Evolutionary conservation across 1,140 invertebrate genomes (phyloP).

Genomic region (Euglossa dilemma): DNA sequence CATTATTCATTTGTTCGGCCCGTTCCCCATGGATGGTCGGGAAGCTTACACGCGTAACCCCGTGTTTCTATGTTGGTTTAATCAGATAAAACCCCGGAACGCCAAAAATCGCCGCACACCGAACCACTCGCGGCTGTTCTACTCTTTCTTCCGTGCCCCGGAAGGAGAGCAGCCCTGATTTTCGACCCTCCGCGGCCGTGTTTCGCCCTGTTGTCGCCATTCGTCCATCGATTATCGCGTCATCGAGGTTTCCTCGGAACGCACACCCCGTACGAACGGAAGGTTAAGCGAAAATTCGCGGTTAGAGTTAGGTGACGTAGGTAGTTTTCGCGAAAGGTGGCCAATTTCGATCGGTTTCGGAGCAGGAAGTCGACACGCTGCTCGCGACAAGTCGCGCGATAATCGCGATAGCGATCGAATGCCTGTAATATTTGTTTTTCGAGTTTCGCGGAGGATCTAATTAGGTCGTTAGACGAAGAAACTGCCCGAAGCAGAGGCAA

Average conservation of each 20-base stretch:
- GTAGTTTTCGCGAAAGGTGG: no score
- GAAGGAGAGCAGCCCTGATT: neutral
- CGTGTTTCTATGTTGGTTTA: slow-evolving; percentile 81
- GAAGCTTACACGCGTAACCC: slow-evolving; percentile 80
- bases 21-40: slow-evolving; percentile 75
- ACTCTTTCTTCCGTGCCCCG: neutral
- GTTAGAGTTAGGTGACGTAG: no score
- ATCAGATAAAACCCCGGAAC: slow-evolving; percentile 80
- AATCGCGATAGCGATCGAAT: no score
- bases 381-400: no score
- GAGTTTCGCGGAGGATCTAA: no score
- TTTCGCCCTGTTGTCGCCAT: neutral
- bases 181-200: neutral
- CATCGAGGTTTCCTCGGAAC: neutral
- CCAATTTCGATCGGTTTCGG: no score
- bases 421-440: no score
- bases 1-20: slow-evolving; percentile 81
- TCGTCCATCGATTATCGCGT: neutral
- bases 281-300: no score
- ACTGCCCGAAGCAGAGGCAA: neutral
- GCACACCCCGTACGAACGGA: neutral
- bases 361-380: no score
- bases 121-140: slow-evolving; percentile 28
- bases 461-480: neutral
- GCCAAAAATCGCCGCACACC: slow-evolving; percentile 68